Conservation (phyloP, 2,888 invertebrate genomes). For the Tachina lurida region DNA sequence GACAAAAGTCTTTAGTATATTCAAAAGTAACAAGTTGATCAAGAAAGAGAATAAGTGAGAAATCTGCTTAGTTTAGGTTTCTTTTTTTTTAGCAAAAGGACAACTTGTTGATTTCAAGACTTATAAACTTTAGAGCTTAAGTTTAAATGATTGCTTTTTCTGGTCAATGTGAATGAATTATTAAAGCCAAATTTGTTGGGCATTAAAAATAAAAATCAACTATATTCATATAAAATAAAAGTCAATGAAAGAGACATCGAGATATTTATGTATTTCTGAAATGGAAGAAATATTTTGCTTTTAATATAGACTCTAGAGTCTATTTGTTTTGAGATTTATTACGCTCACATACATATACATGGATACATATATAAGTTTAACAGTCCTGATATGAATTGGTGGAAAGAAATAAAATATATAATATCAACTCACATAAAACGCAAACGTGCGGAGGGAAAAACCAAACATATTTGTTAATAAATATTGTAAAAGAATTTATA, state of each 20-base stretch:
- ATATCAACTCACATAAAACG: background rate
- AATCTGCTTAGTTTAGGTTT: too few species aligned
- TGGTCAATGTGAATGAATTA: too few species aligned
- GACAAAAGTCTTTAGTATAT: too few species aligned
- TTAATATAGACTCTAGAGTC: slow-evolving; percentile 20
- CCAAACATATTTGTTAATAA: slow-evolving; percentile 38
- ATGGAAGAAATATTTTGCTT: slow-evolving; percentile 14
- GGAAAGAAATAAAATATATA: too few species aligned
- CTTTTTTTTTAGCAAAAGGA: too few species aligned
- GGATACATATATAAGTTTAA: background rate
- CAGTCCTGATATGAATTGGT: background rate
- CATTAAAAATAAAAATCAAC: background rate
- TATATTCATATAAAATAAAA: background rate
- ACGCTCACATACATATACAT: background rate
- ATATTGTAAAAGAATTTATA: slow-evolving; percentile 47
- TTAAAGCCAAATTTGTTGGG: background rate
- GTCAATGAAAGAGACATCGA: background rate
- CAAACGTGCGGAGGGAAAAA: background rate
- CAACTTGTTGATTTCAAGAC: too few species aligned
- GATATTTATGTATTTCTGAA: background rate
- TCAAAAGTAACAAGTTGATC: too few species aligned
- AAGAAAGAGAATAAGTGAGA: too few species aligned
- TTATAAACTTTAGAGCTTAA: too few species aligned
- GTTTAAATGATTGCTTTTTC: too few species aligned
- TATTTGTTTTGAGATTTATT: slow-evolving; percentile 55